These are phyloP conservation scores for Eptatretus atami DNA, from an alignment of 2,797 vertebrate species.

Conservation along the genomic window DNA sequence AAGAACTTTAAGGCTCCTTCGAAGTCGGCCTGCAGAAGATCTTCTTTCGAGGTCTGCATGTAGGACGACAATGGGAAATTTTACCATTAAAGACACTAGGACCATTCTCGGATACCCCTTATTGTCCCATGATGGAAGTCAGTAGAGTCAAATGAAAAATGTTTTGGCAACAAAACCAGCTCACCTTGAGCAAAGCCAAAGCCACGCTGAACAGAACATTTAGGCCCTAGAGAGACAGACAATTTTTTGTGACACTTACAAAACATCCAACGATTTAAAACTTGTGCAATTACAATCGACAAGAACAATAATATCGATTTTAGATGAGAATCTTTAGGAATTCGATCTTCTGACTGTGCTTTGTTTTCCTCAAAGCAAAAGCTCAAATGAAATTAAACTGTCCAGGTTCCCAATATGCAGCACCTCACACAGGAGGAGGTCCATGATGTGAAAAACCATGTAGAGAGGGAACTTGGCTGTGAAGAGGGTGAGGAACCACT, in stretches of 20 bases:
- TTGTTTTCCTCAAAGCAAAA: too few relatives aligned
- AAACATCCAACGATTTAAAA: too few relatives aligned
- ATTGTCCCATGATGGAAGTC: too few relatives aligned
- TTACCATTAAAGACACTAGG: slow-evolving; percentile 3
- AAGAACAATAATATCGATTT: too few relatives aligned
- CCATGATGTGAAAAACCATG: slow-evolving; percentile 99
- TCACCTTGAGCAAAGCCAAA: slow-evolving; percentile 71
- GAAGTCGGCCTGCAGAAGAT: slow-evolving; percentile 68
- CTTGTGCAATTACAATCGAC: too few relatives aligned
- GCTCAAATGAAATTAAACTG: too few relatives aligned
- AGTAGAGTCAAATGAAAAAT: too few relatives aligned
- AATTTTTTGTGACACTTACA: too few relatives aligned
- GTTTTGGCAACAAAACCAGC: neutral
- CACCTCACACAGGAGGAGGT: slow-evolving; percentile 84
- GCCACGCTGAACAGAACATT: slow-evolving; percentile 96
- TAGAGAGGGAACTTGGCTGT: slow-evolving; percentile 97
- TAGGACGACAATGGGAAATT: neutral
- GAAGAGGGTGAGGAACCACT: slow-evolving; percentile 97
- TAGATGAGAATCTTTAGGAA: too few relatives aligned
- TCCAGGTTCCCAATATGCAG: neutral
- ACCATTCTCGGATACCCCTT: too few relatives aligned
- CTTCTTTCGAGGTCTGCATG: slow-evolving; percentile 67
- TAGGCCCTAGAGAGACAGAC: slow-evolving; percentile 38
- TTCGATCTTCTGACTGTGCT: too few relatives aligned
- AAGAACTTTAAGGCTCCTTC: slow-evolving; percentile 94